phyloP scores from a whole-genome alignment of 2,888 invertebrate species.

The Drosophila stalkeri region DNA sequence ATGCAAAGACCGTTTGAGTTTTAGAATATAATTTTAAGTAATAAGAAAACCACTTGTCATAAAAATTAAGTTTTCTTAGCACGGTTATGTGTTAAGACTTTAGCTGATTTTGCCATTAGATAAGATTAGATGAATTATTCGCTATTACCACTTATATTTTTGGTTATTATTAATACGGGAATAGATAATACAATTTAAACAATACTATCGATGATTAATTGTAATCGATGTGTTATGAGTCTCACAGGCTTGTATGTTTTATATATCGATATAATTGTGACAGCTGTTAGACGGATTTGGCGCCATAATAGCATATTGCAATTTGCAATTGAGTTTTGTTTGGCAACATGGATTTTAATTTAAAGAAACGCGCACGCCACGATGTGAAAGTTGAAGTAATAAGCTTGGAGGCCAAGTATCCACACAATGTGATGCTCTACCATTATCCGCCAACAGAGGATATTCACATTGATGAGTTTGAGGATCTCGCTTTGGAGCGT shows the following conservation, averaged over 20 bases:
- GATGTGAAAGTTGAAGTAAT: constrained; percentile 85
- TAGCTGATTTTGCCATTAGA: not conserved
- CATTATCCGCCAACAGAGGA: constrained; percentile 90
- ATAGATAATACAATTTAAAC: not conserved
- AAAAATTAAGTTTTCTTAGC: not conserved
- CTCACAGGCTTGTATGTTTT: not conserved
- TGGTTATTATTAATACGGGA: not conserved
- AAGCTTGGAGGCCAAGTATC: constrained; percentile 86
- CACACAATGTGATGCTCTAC: constrained; percentile 93
- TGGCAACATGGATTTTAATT: constrained; percentile 74
- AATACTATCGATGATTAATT: not conserved
- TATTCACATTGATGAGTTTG: constrained; percentile 93
- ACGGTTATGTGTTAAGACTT: not conserved
- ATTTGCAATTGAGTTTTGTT: not conserved
- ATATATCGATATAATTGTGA: constrained; percentile 22
- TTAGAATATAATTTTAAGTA: not conserved
- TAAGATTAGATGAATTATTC: not conserved
- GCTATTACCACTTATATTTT: not conserved
- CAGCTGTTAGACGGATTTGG: constrained; percentile 46
- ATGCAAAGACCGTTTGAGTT: not conserved
- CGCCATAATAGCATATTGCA: constrained; percentile 27
- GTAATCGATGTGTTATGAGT: not conserved
- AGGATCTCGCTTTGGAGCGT: constrained; percentile 93
- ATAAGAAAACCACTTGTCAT: not conserved
- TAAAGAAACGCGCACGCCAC: constrained; percentile 71